These are phyloP conservation scores for Leiothrix lutea DNA, from an alignment of 2,113 vertebrate genomes.

Conservation along the genomic window DNA sequence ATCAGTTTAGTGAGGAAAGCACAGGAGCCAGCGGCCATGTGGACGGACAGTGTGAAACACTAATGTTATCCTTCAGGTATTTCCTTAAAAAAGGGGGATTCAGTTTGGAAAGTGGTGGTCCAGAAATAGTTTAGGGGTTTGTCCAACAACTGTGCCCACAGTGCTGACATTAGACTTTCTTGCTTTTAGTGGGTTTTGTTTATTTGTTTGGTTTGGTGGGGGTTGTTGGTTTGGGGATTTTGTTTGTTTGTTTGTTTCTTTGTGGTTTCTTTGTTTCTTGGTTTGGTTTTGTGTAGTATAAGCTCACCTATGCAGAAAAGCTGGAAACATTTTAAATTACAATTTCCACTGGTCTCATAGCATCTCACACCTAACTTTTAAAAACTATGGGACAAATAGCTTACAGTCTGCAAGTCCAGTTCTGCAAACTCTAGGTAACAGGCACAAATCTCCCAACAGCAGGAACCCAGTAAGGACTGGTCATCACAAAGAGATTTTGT, in stretches of 20 bases:
- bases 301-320: neutral
- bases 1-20: conserved; percentile 9
- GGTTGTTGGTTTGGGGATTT: neutral
- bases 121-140: neutral
- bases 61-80: neutral
- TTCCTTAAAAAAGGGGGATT: neutral
- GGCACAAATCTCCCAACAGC: neutral
- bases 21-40: neutral
- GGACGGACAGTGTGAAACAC: neutral
- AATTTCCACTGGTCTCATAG: neutral
- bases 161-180: neutral
- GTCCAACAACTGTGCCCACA: neutral
- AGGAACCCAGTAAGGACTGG: neutral
- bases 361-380: neutral
- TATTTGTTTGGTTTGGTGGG: neutral
- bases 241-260: neutral
- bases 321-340: neutral
- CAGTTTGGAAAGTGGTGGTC: neutral
- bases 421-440: neutral
- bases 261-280: neutral
- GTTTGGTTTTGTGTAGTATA: neutral
- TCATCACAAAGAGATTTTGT: neutral
- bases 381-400: neutral
- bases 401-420: neutral
- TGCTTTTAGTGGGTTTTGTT: neutral